Evolutionary conservation across 2,113 vertebrate genomes (phyloP).

Genomic region (Zingel zingel): DNA sequence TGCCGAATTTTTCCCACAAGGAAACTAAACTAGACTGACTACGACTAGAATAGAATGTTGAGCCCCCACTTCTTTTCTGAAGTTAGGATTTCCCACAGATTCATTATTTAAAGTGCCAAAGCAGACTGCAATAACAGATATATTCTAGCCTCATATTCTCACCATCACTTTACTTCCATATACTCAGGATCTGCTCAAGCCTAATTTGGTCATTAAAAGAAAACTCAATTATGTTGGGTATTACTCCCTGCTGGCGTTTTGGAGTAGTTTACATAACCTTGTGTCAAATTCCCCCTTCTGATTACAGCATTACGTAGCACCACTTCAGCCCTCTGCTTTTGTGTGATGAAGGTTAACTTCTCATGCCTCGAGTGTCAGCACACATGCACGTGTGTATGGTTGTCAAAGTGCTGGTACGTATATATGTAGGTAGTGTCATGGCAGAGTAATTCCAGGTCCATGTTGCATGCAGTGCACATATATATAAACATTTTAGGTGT

Average conservation of each 20-base stretch:
- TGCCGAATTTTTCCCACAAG: not conserved
- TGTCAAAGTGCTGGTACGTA: not conserved
- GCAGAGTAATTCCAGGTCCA: not conserved
- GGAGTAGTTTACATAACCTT: slow-evolving; percentile 64
- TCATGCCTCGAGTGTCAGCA: not conserved
- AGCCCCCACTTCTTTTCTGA: not conserved
- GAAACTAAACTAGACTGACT: not conserved
- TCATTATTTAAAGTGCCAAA: not conserved
- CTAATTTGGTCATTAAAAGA: slow-evolving; percentile 44
- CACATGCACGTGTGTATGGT: not conserved
- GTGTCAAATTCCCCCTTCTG: slow-evolving; percentile 53
- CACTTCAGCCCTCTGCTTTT: slow-evolving; percentile 40
- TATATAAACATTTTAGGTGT: not conserved
- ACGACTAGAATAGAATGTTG: not conserved
- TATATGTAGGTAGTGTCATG: slow-evolving; percentile 15
- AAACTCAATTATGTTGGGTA: slow-evolving; percentile 20
- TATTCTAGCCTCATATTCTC: not conserved
- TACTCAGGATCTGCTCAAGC: slow-evolving; percentile 8
- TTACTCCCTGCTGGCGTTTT: slow-evolving; percentile 37
- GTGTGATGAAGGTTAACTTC: slow-evolving; percentile 25
- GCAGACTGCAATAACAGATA: slow-evolving; percentile 12
- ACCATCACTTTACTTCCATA: slow-evolving; percentile 20
- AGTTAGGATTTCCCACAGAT: slow-evolving; percentile 1
- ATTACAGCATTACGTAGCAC: slow-evolving; percentile 55
- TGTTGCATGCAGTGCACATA: not conserved